Percentiles rank a stretch among this genome's conserved stretches.
Evolutionary conservation across 2,797 vertebrate genomes (phyloP).

Genomic region (Emys orbicularis): DNA sequence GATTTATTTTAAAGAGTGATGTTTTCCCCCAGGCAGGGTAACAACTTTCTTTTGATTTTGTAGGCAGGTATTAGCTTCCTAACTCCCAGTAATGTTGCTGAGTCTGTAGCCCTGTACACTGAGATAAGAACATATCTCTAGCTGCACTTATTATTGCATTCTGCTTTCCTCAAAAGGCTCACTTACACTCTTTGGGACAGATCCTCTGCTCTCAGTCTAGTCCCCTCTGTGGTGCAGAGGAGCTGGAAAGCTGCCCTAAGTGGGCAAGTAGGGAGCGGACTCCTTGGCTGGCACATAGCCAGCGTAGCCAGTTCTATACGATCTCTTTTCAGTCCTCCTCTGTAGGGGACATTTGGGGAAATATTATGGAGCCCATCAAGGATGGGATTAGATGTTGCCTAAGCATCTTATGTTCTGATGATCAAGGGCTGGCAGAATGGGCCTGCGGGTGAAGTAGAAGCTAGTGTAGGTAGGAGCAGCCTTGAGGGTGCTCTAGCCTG

Average conservation of each 20-base stretch:
- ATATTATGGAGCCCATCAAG: neutral
- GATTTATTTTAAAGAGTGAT: neutral
- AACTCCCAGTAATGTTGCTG: neutral
- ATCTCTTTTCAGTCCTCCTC: fast-evolving
- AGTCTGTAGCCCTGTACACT: neutral
- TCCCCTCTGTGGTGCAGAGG: neutral
- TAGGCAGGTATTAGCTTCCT: neutral
- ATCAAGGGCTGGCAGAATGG: neutral
- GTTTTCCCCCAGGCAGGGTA: neutral
- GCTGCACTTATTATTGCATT: neutral
- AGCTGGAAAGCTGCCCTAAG: neutral
- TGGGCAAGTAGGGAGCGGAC: neutral
- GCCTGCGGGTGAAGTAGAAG: neutral
- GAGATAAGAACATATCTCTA: neutral
- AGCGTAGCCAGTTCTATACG: neutral
- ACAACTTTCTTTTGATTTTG: neutral
- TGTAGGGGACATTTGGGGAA: neutral
- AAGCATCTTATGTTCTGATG: neutral
- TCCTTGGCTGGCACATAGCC: neutral
- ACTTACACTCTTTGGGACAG: neutral
- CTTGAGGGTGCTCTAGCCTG: neutral
- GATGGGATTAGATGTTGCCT: neutral
- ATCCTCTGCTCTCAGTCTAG: neutral
- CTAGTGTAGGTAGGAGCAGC: neutral
- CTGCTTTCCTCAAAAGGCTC: neutral